Evolutionary conservation across 2,888 invertebrate species (phyloP).

Genomic region (Sinodicranocentrus sp.): DNA sequence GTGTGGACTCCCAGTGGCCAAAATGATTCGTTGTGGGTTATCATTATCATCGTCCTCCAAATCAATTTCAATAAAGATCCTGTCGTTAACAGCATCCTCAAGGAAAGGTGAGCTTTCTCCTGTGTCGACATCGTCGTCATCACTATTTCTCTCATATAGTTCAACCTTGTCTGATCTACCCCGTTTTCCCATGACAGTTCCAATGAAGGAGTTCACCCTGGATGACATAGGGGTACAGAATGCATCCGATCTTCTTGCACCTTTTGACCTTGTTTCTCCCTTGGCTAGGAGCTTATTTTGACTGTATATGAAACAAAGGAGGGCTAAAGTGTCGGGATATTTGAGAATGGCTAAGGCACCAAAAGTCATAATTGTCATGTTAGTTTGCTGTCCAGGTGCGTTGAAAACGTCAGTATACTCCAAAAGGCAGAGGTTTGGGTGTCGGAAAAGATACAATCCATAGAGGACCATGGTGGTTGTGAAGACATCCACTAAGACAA

Average conservation of each 20-base stretch:
- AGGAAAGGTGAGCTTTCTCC: neutral
- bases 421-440: conserved; percentile 42
- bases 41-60: conserved; percentile 33
- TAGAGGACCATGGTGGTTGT: neutral
- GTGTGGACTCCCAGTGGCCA: too few species aligned
- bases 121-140: neutral
- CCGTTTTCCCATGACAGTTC: neutral
- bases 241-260: conserved; percentile 53
- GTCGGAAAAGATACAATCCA: conserved; percentile 32
- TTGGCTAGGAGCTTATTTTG: conserved; percentile 26
- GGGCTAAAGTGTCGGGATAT: neutral
- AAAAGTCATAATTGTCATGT: conserved; percentile 2
- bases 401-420: conserved; percentile 44
- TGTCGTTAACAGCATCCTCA: neutral
- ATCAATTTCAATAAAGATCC: conserved; percentile 39
- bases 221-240: conserved; percentile 52
- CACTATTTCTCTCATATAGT: conserved; percentile 12
- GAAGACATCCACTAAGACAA: conserved; percentile 16
- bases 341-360: conserved; percentile 11
- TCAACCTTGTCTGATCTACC: conserved; percentile 1
- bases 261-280: conserved; percentile 59
- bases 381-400: conserved; percentile 28
- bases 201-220: conserved; percentile 32
- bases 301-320: conserved; percentile 31
- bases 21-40: too few species aligned